These are phyloP conservation scores for Spea bombifrons DNA, from an alignment of 2,113 vertebrate species.

Conservation along the genomic window DNA sequence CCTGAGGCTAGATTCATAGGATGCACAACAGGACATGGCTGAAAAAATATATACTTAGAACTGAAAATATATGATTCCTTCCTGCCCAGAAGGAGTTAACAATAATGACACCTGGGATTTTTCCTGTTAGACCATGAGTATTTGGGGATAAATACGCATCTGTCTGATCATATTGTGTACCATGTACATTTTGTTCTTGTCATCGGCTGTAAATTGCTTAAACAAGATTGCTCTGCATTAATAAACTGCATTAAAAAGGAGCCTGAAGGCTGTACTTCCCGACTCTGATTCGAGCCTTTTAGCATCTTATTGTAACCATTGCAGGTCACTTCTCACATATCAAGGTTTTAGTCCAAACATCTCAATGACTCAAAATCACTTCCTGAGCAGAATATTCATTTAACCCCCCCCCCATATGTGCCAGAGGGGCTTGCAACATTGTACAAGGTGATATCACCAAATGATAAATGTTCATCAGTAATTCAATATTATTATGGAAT, in stretches of 20 bases:
- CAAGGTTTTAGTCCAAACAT: not conserved
- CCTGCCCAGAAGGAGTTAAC: not conserved
- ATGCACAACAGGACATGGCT: too few relatives aligned
- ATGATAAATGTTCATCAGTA: not conserved
- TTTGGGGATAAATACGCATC: conserved; percentile 21
- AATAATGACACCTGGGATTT: not conserved
- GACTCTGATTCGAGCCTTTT: conserved; percentile 7
- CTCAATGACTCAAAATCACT: not conserved
- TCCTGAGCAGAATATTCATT: not conserved
- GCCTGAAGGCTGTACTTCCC: conserved; percentile 41
- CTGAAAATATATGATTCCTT: too few relatives aligned
- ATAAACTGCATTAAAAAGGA: conserved; percentile 26
- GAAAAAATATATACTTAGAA: too few relatives aligned
- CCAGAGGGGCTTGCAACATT: not conserved
- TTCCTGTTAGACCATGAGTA: conserved; percentile 6
- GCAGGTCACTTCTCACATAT: conserved; percentile 8
- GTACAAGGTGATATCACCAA: too few relatives aligned
- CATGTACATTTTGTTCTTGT: conserved; percentile 41
- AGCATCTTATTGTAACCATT: conserved; percentile 13
- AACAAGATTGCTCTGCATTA: conserved; percentile 37
- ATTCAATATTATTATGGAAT: too few relatives aligned
- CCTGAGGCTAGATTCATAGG: too few relatives aligned
- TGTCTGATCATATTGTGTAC: conserved; percentile 22
- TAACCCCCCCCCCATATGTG: not conserved
- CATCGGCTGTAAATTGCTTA: conserved; percentile 28